Percentiles rank a stretch among this genome's conserved stretches.
These are phyloP conservation scores for Anabas testudineus DNA, from an alignment of 2,797 vertebrate species.

Conservation along the genomic window DNA sequence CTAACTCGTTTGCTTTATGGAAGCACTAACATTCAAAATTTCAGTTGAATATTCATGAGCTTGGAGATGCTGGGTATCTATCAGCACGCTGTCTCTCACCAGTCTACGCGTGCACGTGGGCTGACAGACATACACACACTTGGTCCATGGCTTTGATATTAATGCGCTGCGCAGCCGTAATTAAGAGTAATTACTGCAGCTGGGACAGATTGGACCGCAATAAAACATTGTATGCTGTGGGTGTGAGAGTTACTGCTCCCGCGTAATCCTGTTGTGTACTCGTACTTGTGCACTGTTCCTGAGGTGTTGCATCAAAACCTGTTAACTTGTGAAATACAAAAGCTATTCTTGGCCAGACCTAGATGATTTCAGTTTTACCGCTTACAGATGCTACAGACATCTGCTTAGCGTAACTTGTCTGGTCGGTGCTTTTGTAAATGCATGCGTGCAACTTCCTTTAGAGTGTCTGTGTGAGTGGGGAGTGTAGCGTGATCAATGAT, in stretches of 20 bases:
- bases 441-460: slow-evolving; percentile 39
- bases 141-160: slow-evolving; percentile 49
- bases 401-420: slow-evolving; percentile 38
- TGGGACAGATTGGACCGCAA: slow-evolving; percentile 46
- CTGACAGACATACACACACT: slow-evolving; percentile 9
- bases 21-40: slow-evolving; percentile 45
- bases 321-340: slow-evolving; percentile 39
- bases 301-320: slow-evolving; percentile 30
- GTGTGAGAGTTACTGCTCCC: slow-evolving; percentile 28
- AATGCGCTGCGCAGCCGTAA: slow-evolving; percentile 58
- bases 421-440: slow-evolving; percentile 19
- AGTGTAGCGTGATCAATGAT: slow-evolving; percentile 63
- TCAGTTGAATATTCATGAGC: slow-evolving; percentile 67
- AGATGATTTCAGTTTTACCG: slow-evolving; percentile 39
- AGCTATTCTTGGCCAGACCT: slow-evolving; percentile 24
- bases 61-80: slow-evolving; percentile 32
- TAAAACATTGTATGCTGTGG: slow-evolving; percentile 44
- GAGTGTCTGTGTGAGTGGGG: slow-evolving; percentile 14
- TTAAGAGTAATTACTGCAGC: slow-evolving; percentile 72
- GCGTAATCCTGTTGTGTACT: slow-evolving; percentile 24
- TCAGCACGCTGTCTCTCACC: slow-evolving; percentile 28
- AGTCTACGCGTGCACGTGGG: neutral
- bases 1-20: slow-evolving; percentile 43
- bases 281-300: slow-evolving; percentile 11
- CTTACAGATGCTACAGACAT: slow-evolving; percentile 48